Evolutionary conservation across 2,888 invertebrate species (phyloP), one percentile per base, ranked within the genome.

Genomic region (Platycheirus rosarum): DNA sequence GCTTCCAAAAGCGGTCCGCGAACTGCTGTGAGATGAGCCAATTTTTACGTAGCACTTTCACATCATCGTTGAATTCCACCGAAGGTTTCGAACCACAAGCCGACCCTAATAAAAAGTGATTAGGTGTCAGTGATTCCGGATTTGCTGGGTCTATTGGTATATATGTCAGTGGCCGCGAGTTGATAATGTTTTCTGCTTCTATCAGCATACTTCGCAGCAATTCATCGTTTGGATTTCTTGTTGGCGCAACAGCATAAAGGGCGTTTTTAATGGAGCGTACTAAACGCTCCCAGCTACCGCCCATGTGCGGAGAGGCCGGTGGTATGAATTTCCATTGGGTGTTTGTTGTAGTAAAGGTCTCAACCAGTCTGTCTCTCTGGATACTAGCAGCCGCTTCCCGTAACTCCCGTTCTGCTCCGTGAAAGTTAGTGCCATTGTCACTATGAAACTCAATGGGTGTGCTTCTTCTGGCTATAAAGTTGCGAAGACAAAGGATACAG

Each of bases 361-460:
- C 29, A n/a, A n/a, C n/a, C n/a, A n/a, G n/a, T n/a, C n/a, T n/a
- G n/a, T n/a, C n/a, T n/a, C n/a, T n/a, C n/a, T 51, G 51, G 5
- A 32, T 32, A 29, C 0, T 11, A 11, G 4, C 1, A 4, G 29
- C 49, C 4, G 51, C 85, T 46, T 78, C 75, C 1, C 71, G 66
- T 7, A 85, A 14, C 42, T 85, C 76, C 2, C 69, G 37, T 2
- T 84, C 84, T 1, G 84, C 79, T 0, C 82, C 75, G 0, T 63
- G 53, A 63, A 86, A 85, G 26, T 85, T 85, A 0, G 84, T 84
- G n/a, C 84, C 85, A 29, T 85, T 84, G 48, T 85, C 85, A 1
- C 66, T 77, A 7, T 53, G 74, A 2, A 73, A 42, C 18, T 82
- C 57, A 8, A 63, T 20, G 0, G 80, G 75, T 4, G 73, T 66